Evolutionary conservation across 2,797 vertebrate species (phyloP), one percentile per base, ranked within the genome.

Genomic region (Enteromius mattozi): DNA sequence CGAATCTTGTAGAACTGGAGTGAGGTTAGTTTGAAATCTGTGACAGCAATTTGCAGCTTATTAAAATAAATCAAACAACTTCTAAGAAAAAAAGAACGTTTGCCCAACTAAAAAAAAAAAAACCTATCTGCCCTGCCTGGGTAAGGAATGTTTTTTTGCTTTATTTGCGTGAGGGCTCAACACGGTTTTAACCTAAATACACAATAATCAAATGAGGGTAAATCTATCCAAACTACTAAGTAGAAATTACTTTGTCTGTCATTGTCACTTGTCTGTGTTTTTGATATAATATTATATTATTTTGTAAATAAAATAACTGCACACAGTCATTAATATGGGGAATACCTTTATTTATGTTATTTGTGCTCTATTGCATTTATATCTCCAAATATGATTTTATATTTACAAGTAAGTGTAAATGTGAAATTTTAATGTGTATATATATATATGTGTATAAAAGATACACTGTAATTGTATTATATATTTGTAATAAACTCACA

Each of bases 21-120:
- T 78, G 27, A 74, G 61, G 24, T 75, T 83, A 30, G 75, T 75
- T 85, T 83, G 65, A 79, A 78, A 84, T 84, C 33, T 47, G 51
- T 85, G 71, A 77, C 70, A 80, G 78, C 83, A 85, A 81, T 85
- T 85, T 85, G 47, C 79, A 81, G 47, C 47, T 54, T 81, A 76
- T 80, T 80, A 81, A 81, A 81, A 47, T 76, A 85, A 75, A 79
- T 82, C 56, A 76, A 82, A 72, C 81, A 82, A 76, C 71, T 75
- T 82, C 54, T 42, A 27, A 71, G 24, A 13, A 74, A 82, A 82
- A 33, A 78, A 54, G 13, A 81, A 63, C 9, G 8, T 81, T 66
- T 68, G 56, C 77, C 86, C 84, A 68, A 17, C 80, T 42, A 37
- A 74, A 33, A 7, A 35, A 37, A 70, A 61, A 66, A 68, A 68